Evolutionary conservation across 2,888 invertebrate species (phyloP), one percentile per base, ranked within the genome.

Genomic region (Euspilapteryx auroguttella): DNA sequence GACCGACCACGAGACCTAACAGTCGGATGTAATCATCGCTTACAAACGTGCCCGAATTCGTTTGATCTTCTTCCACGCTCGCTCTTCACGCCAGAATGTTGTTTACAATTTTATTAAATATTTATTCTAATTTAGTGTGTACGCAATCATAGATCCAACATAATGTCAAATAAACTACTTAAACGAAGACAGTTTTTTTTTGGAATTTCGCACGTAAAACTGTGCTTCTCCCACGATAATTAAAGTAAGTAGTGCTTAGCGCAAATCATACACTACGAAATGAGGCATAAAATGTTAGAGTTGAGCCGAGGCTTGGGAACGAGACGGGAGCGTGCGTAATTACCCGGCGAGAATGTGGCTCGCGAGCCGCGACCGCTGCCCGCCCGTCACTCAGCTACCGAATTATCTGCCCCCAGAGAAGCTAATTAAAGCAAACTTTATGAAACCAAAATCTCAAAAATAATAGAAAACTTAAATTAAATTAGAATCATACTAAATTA

Each of bases 191-290:
- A n/a, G n/a, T n/a, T n/a, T n/a, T n/a, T n/a, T n/a, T n/a, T n/a
- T n/a, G n/a, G n/a, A n/a, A n/a, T n/a, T 55, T 54, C 49, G 61
- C 56, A 56, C 52, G 53, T 50, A 45, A 56, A 43, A 41, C 32
- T 34, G 34, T 38, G 44, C 50, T 45, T 47, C 55, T 69, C 69
- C 55, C 69, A 68, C 65, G 63, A 62, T 59, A 65, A 68, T 68
- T 62, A 66, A 46, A 49, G 47, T 50, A 59, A 63, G 56, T 62
- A 57, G 57, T 49, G 50, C 56, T 54, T 59, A 55, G 59, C 55
- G 58, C 63, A 69, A 68, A 69, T 69, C 64, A 68, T 66, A 66
- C 51, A 62, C 50, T 61, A 55, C 56, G 52, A 64, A 65, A 68
- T 65, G 59, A 64, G 63, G 64, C 62, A 64, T 68, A 62, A 68